These are phyloP conservation scores for Rhingia campestris DNA, from an alignment of 2,888 invertebrate genomes.

Conservation along the genomic window DNA sequence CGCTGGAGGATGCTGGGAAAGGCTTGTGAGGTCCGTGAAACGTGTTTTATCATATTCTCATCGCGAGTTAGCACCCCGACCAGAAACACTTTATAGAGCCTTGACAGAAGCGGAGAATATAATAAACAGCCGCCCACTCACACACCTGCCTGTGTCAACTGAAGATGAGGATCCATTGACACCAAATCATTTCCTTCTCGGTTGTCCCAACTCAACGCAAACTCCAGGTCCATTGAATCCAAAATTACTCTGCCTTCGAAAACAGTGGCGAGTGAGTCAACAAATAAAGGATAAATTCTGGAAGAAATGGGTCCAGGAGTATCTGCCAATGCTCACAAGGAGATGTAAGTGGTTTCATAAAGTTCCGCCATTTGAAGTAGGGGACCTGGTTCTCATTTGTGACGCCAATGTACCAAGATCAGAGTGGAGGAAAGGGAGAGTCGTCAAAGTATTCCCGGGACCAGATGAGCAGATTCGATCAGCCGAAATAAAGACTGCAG, in stretches of 20 bases:
- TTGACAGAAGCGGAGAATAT: slow-evolving; percentile 16
- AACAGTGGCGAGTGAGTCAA: slow-evolving; percentile 11
- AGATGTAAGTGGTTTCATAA: too few relatives aligned
- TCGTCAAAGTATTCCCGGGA: too few relatives aligned
- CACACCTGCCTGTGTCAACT: neutral
- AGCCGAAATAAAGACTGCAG: too few relatives aligned
- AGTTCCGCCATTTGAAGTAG: too few relatives aligned
- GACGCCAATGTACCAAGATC: too few relatives aligned
- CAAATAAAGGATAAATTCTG: slow-evolving; percentile 12
- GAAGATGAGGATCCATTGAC: slow-evolving; percentile 28
- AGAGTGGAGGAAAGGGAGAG: too few relatives aligned
- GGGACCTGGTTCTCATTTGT: too few relatives aligned
- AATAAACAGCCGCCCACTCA: slow-evolving; percentile 16
- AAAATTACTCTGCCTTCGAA: neutral
- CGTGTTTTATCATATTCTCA: neutral
- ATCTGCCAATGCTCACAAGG: too few relatives aligned
- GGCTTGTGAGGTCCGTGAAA: slow-evolving; percentile 11
- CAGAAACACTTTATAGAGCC: slow-evolving; percentile 11
- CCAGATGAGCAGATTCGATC: too few relatives aligned
- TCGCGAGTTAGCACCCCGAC: neutral
- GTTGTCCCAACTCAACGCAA: neutral
- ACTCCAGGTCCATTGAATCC: neutral
- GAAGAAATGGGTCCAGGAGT: too few relatives aligned
- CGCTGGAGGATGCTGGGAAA: slow-evolving; percentile 14
- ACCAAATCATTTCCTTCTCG: slow-evolving; percentile 21